These are phyloP conservation scores for Symphodus melops DNA, from an alignment of 2,113 vertebrate genomes.

Conservation along the genomic window DNA sequence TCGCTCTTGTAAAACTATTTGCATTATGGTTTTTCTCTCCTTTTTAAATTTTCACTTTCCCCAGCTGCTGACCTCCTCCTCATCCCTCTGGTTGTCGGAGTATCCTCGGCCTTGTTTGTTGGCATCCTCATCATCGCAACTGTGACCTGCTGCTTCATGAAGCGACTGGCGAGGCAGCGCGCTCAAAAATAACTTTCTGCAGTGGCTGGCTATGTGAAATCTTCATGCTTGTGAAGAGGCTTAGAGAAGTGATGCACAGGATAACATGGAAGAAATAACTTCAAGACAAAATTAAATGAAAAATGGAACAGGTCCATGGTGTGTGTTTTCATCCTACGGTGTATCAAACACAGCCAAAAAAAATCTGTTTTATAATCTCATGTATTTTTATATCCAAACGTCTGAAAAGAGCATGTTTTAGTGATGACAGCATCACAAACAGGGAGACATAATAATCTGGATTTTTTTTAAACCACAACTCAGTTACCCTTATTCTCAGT, in stretches of 20 bases:
- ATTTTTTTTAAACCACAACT: not conserved
- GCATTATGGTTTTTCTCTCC: not conserved
- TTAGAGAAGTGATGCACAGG: not conserved
- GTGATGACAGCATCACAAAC: not conserved
- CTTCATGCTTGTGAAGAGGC: slow-evolving; percentile 1
- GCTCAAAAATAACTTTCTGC: slow-evolving; percentile 66
- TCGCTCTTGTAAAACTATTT: not conserved
- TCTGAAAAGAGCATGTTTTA: slow-evolving; percentile 35
- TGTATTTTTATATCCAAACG: slow-evolving; percentile 64
- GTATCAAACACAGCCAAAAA: slow-evolving; percentile 62
- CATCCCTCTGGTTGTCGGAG: slow-evolving; percentile 86
- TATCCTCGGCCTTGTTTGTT: slow-evolving; percentile 87
- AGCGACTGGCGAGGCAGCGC: slow-evolving; percentile 79
- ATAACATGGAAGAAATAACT: not conserved
- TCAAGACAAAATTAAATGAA: not conserved
- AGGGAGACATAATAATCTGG: not conserved
- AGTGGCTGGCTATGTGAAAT: not conserved
- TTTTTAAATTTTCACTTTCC: not conserved
- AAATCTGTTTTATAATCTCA: slow-evolving; percentile 60
- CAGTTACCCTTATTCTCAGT: not conserved
- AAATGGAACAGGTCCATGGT: slow-evolving; percentile 9
- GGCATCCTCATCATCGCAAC: slow-evolving; percentile 85
- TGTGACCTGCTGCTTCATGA: slow-evolving; percentile 94
- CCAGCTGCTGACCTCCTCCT: slow-evolving; percentile 88
- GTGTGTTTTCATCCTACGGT: slow-evolving; percentile 32